Evolutionary conservation across 2,888 invertebrate species (phyloP), one percentile per base, ranked within the genome.

Genomic region (Hymenopus coronatus): DNA sequence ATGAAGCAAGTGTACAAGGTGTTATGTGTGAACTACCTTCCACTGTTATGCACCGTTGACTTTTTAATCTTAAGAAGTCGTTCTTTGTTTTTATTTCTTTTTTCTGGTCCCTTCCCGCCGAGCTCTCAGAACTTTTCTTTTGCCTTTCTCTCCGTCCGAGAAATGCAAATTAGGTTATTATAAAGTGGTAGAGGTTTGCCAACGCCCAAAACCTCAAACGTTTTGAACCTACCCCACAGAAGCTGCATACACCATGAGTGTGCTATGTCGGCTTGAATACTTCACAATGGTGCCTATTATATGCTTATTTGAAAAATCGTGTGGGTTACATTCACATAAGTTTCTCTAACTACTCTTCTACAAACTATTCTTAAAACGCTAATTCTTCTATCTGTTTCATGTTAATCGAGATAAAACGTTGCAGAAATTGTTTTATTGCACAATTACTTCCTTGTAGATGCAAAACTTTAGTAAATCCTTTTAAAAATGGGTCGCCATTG

Each of bases 121-220:
- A 40, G 30, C 30, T 85, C 40, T 85, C 40, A 25, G 27, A 27
- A 40, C 40, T 40, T 40, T 87, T 82, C 70, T 86, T 82, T 89
- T 88, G 25, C 81, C 85, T 89, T 88, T 81, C 87, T 87, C 81
- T 84, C 27, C 27, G 85, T 85, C 40, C 46, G 25, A 40, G 82
- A 88, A 88, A 89, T 89, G 88, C 89, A 89, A 89, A 89, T 89
- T 87, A 89, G 88, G 88, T 88, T 88, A 88, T 89, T 89, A 89
- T 89, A 89, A 54, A 88, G 30, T 88, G 54, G 33, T 28, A 84
- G 27, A 46, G 88, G 88, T 84, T 54, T 28, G 84, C 88, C 88
- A 88, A 88, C 88, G 88, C 88, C 88, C 88, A 83, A n/a, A 88
- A 88, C 28, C 87, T 30, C 33, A 30, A 30, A 30, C 20, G 20